Base-by-base conservation (phyloP, 2,797 vertebrate genomes). In the Halcyon smyrnensis region DNA sequence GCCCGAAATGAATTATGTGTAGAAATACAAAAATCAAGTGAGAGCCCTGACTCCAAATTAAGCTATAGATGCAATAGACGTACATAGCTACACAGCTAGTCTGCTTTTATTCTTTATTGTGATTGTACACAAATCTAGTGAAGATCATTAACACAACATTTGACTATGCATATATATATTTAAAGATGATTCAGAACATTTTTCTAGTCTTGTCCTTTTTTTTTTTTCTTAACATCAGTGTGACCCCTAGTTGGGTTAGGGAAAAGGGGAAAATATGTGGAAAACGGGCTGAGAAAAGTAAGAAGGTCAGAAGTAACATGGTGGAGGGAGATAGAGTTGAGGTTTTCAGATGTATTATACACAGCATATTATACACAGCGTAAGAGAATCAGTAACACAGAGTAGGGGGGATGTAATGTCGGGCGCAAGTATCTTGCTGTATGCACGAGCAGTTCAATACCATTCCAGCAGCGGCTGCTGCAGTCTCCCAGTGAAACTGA, bases 381-480 rank as follows among this genome's bases (percentile, higher is more conserved):
- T 51, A 27, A 84, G 53, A 71, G 34, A 54, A 79, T 30, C 75
- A 45, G 34, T 2, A 50, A 18, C 19, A 37, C 15, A 17, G 20
- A 82, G 8, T 4, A 43, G 8, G 1, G 0, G 6, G 9, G 2
- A 27, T 50, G 6, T 20, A 37, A 34, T 15, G 12, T 7, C 57
- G 27, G 9, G 34, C 6, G 1, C 15, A 27, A 69, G 7, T 9
- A 13, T 20, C 23, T n/a, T 50, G 8, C 8, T 2, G 1, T 10
- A 25, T 2, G 2, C n/a, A 56, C 0, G 2, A 75, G 60, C 32
- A 59, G 11, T 13, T 43, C 32, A 67, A 9, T 2, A 2, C 10
- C n/a, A 37, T 39, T 53, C 51, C 69, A 78, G 43, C 87, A 89
- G 24, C 20, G 51, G 27, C 60, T 79, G 15, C 27, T 80, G 37